Conservation (phyloP, 2,797 vertebrate species). For the Anabas testudineus region DNA sequence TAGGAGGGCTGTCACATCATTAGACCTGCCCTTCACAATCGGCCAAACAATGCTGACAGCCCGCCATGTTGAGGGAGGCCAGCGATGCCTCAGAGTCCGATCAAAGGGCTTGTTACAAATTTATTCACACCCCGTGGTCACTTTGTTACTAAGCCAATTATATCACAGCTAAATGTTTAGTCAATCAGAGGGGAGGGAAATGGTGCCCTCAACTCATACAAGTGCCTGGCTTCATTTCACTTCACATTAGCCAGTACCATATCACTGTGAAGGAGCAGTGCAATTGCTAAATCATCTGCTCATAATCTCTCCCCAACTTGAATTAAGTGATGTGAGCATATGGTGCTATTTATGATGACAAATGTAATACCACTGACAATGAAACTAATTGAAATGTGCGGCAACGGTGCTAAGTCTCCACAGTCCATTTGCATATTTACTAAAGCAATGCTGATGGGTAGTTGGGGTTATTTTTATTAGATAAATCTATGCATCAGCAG, state of each 20-base stretch:
- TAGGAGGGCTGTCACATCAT: slow-evolving; percentile 24
- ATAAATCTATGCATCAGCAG: slow-evolving; percentile 22
- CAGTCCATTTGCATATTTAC: slow-evolving; percentile 54
- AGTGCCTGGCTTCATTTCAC: slow-evolving; percentile 67
- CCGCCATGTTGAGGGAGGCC: slow-evolving; percentile 53
- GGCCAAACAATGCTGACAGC: slow-evolving; percentile 60
- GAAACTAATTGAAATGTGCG: slow-evolving; percentile 64
- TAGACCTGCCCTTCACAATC: slow-evolving; percentile 53
- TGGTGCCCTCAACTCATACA: slow-evolving; percentile 47
- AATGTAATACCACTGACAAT: slow-evolving; percentile 57
- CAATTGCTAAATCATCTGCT: slow-evolving; percentile 73
- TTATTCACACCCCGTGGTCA: slow-evolving; percentile 72
- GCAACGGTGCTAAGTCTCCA: slow-evolving; percentile 37
- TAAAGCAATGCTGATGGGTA: slow-evolving; percentile 38
- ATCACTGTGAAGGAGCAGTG: slow-evolving; percentile 44
- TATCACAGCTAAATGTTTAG: slow-evolving; percentile 74
- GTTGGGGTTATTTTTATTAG: slow-evolving; percentile 30
- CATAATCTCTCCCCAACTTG: slow-evolving; percentile 65
- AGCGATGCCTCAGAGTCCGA: slow-evolving; percentile 54
- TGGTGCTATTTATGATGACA: slow-evolving; percentile 64
- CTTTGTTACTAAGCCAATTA: slow-evolving; percentile 77
- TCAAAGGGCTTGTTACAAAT: slow-evolving; percentile 68
- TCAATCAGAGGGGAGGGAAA: slow-evolving; percentile 67
- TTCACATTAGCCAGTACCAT: slow-evolving; percentile 55
- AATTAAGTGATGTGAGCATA: slow-evolving; percentile 64